Conservation (phyloP, 2,888 invertebrate genomes). For the Melinaea marsaeus region DNA sequence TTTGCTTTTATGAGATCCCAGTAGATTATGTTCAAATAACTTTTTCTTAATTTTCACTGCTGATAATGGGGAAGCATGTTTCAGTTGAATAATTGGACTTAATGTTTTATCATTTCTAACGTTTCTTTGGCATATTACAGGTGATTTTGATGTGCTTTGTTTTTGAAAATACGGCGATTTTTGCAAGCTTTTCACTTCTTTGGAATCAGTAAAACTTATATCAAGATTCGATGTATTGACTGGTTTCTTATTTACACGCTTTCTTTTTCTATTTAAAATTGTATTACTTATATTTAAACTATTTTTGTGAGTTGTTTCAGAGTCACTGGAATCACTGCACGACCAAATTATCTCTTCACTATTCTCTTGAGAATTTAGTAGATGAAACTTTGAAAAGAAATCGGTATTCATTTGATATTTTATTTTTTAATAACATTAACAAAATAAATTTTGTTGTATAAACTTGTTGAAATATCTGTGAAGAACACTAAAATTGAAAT, state of each 20-base stretch:
- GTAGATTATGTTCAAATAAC: slow-evolving; percentile 36
- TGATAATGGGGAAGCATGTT: slow-evolving; percentile 38
- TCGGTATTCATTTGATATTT: slow-evolving; percentile 49
- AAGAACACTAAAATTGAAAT: too few species aligned
- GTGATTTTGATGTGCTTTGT: slow-evolving; percentile 40
- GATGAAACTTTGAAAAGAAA: slow-evolving; percentile 51
- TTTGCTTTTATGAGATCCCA: not conserved
- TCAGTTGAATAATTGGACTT: slow-evolving; percentile 54
- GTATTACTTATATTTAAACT: slow-evolving; percentile 32
- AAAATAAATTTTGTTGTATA: too few species aligned
- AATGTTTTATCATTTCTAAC: slow-evolving; percentile 27
- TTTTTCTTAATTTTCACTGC: slow-evolving; percentile 48
- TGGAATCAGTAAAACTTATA: slow-evolving; percentile 45
- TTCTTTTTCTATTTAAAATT: slow-evolving; percentile 46
- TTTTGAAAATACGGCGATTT: slow-evolving; percentile 17
- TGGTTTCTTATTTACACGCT: slow-evolving; percentile 37
- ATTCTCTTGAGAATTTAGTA: slow-evolving; percentile 58
- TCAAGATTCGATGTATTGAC: slow-evolving; percentile 53
- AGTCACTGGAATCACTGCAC: slow-evolving; percentile 61
- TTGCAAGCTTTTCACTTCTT: slow-evolving; percentile 28
- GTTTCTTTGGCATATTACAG: slow-evolving; percentile 38
- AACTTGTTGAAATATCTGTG: too few species aligned
- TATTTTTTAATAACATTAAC: slow-evolving; percentile 36
- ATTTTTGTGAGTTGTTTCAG: slow-evolving; percentile 41
- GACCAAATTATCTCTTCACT: slow-evolving; percentile 63